Conservation (phyloP, 2,888 invertebrate genomes). For the Nomada ruficornis region DNA sequence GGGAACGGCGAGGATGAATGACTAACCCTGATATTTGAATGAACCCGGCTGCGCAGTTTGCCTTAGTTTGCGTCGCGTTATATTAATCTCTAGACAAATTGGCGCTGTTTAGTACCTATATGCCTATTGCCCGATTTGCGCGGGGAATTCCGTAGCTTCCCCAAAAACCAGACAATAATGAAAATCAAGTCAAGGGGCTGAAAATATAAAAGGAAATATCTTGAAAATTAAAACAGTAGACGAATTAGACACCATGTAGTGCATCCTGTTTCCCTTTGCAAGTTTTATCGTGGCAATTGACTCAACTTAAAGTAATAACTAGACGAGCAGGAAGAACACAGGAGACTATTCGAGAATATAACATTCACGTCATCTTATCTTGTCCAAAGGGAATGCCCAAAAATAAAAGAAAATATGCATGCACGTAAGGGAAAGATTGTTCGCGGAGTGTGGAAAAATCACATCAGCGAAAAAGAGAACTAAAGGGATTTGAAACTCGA, state of each 20-base stretch:
- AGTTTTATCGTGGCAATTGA: too few species aligned
- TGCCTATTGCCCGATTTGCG: too few species aligned
- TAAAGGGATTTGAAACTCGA: slow-evolving; percentile 2
- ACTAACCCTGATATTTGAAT: background rate
- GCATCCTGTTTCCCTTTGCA: too few species aligned
- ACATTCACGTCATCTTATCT: background rate
- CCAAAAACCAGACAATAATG: too few species aligned
- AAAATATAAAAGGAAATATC: background rate
- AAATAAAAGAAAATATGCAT: background rate
- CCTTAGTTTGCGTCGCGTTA: background rate
- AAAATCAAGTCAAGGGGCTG: too few species aligned
- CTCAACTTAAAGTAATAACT: too few species aligned
- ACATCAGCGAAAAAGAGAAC: background rate
- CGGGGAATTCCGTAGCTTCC: too few species aligned
- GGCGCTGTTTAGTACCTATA: too few species aligned
- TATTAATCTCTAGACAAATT: background rate
- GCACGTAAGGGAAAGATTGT: background rate
- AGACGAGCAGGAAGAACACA: too few species aligned
- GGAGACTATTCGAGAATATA: background rate
- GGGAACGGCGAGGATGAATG: background rate
- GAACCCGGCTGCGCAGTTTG: background rate
- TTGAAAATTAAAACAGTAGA: slow-evolving; percentile 2
- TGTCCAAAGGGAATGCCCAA: background rate
- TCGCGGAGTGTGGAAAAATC: background rate
- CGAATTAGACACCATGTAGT: too few species aligned